Base-by-base conservation (phyloP, 2,113 vertebrate genomes). In the Tychaedon coryphoeus region DNA sequence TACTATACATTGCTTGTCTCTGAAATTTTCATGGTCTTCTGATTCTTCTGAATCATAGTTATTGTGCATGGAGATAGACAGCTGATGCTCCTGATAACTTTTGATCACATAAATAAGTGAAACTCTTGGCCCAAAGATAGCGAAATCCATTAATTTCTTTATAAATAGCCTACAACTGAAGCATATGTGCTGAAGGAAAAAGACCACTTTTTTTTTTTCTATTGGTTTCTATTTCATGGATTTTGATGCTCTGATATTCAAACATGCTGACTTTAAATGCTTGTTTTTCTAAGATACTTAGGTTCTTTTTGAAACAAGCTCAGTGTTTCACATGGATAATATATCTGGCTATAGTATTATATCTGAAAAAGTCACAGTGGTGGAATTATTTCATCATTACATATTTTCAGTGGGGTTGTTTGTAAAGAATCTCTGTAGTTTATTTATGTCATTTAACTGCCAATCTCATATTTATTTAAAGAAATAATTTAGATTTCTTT, bases 21-120 rank as follows among this genome's bases (percentile, higher is more conserved):
- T 96, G 73, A 81, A 86, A 89, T 91, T 88, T 91, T 96, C 60
- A 77, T 95, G 88, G 75, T 93, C 76, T 93, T 92, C 69, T 91
- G 71, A 66, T 89, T 95, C 42, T 93, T 90, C 61, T 89, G 91
- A 95, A 95, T 79, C 47, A 14, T 65, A 91, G 80, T 86, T 90
- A 84, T 67, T 90, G 75, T 88, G 58, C 86, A 71, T 58, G 81
- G 84, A 84, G 70, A 34, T 83, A 92, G 58, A 89, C 76, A 86
- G 79, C 77, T 91, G 94, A 57, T 94, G 48, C 66, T 73, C 48
- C 64, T 90, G 42, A 62, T 85, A 79, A 88, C 81, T 91, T 95
- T 43, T 60, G 84, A 56, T 94, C 5, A 4, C 77, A 67, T 82
- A 78, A 96, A 60, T 78, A 90, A 84, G 70, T 78, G 53, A 95